Percentiles rank a stretch among this genome's conserved stretches.
Conservation (phyloP, 2,113 vertebrate species). For the Junco hyemalis region DNA sequence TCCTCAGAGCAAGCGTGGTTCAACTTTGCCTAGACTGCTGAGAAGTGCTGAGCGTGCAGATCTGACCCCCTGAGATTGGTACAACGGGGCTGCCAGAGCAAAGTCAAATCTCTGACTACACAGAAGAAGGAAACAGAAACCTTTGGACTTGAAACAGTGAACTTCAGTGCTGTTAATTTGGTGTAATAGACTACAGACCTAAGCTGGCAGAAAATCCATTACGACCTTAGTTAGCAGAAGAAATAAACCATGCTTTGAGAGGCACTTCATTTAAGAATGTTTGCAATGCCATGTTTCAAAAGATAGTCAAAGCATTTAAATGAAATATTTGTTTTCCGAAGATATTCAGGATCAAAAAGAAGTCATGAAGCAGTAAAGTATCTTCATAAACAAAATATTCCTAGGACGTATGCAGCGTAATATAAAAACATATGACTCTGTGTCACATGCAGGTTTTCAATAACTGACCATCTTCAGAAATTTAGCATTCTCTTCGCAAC, state of each 20-base stretch:
- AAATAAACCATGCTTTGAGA: background rate
- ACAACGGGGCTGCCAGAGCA: background rate
- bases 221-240: background rate
- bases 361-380: background rate
- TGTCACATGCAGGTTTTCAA: background rate
- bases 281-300: background rate
- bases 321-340: background rate
- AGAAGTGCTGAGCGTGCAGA: background rate
- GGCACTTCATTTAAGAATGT: background rate
- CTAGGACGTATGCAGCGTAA: background rate
- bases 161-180: background rate
- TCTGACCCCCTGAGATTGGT: fast-evolving
- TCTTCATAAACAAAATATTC: background rate
- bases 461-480: background rate
- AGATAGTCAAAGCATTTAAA: background rate
- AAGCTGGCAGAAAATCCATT: background rate
- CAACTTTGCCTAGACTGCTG: background rate
- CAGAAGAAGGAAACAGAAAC: background rate
- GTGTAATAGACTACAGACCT: background rate
- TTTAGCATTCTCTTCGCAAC: background rate
- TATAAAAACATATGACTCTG: background rate
- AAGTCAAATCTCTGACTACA: background rate
- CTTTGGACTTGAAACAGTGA: background rate
- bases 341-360: background rate
- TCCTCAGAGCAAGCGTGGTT: background rate